Evolutionary conservation across 2,888 invertebrate genomes (phyloP), one percentile per base, ranked within the genome.

Genomic region (Copidosoma aretas): DNA sequence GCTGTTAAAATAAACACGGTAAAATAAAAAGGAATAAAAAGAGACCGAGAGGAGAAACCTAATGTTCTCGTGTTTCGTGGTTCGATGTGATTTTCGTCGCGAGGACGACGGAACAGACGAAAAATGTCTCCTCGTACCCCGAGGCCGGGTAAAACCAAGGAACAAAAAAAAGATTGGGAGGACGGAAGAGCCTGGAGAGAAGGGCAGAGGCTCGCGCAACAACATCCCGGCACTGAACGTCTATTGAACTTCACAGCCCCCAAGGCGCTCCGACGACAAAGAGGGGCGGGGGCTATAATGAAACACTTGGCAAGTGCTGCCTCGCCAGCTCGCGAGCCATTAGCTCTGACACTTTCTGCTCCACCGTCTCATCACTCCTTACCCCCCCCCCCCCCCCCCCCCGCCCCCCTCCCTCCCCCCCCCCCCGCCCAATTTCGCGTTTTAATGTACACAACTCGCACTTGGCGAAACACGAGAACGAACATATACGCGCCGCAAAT

Each of bases 301-400:
- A 76, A 76, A 75, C 64, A 74, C 73, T 72, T 62, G 70, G 70
- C 70, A 69, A 73, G 68, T 73, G 67, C 68, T 69, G 65, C 67
- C 60, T 64, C 69, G 69, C 21, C 54, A 67, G 67, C 68, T 73
- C 54, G 64, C 67, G 70, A 60, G 70, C 72, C 71, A 76, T 75
- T 75, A 76, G 70, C 69, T 67, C 73, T 74, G 75, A 76, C 74
- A 73, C 73, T 73, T 73, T 71, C 73, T 73, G 71, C 73, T 73
- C 68, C 69, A 56, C 41, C 60, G 51, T 53, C 53, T 15, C 1
- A 10, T 32, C 24, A 3, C 14, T 15, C 12, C 15, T 41, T 32
- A 46, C 12, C 8, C 8, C 8, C 43, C 43, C 8, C 3, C 43
- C 43, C 3, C 12, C 43, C 12, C 12, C 43, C 17, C 43, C 12